phyloP scores from a whole-genome alignment of 1,140 invertebrate species.

The Bombus sibiricus region DNA sequence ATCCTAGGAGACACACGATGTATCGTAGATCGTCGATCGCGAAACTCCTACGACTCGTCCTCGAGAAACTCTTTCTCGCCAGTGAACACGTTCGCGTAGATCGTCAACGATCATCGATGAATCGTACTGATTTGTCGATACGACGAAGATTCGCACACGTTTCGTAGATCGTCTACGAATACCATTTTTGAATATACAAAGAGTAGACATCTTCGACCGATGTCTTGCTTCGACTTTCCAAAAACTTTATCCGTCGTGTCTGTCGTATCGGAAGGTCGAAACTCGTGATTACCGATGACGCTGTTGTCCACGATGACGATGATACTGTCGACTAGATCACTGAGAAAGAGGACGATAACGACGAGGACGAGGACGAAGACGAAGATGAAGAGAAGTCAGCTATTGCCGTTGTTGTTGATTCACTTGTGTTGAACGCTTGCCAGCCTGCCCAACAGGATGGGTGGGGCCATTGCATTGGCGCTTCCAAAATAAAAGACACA shows the following conservation, averaged over 20 bases:
- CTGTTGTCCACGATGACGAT: neutral
- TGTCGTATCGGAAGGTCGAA: no score
- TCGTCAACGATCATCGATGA: neutral
- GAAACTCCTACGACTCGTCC: neutral
- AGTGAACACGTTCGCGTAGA: neutral
- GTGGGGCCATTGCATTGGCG: conserved; percentile 75
- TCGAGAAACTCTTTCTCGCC: no score
- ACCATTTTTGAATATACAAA: neutral
- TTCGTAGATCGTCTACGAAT: no score
- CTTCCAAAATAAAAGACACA: conserved; percentile 80
- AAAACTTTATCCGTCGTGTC: neutral
- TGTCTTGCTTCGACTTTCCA: neutral
- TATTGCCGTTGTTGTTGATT: conserved; percentile 61
- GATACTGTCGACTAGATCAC: neutral
- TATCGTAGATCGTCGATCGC: neutral
- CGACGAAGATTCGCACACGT: no score
- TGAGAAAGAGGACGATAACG: neutral
- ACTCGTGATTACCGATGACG: neutral
- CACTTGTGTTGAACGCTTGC: conserved; percentile 75
- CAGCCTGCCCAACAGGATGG: conserved; percentile 70
- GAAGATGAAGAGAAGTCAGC: conserved; percentile 29
- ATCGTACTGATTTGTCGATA: neutral
- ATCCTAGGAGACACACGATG: neutral
- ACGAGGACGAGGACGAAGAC: neutral
- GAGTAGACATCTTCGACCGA: neutral